phyloP scores from a whole-genome alignment of 2,113 vertebrate species.

The Psilopsiagon aurifrons region DNA sequence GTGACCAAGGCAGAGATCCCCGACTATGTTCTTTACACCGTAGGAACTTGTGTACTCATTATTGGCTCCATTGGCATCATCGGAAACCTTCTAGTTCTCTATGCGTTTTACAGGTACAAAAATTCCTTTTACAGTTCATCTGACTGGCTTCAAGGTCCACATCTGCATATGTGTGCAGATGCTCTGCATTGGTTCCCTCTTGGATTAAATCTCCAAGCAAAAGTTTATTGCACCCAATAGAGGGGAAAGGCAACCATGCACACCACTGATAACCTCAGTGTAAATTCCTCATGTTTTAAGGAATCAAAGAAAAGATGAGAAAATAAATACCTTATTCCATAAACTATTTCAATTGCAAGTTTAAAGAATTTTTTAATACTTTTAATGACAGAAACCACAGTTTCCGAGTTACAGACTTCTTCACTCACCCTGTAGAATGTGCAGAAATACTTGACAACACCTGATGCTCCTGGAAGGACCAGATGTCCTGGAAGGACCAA shows the following conservation, averaged over 20 bases:
- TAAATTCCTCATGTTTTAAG: neutral
- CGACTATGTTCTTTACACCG: constrained; percentile 26
- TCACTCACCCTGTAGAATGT: neutral
- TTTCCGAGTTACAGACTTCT: neutral
- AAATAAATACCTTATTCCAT: neutral
- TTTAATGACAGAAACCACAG: neutral
- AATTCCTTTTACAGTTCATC: neutral
- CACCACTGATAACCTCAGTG: neutral
- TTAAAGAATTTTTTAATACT: neutral
- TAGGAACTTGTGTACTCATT: constrained; percentile 69
- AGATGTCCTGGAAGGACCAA: neutral
- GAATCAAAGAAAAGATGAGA: neutral
- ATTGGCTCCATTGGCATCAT: constrained; percentile 69
- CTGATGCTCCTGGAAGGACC: neutral
- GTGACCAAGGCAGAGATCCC: constrained; percentile 56
- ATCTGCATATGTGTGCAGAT: neutral
- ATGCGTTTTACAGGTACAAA: constrained; percentile 72
- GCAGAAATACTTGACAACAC: neutral
- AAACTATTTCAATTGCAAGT: neutral
- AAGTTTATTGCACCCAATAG: neutral
- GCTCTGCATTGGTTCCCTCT: neutral
- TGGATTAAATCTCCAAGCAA: neutral
- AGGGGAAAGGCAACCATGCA: fast-evolving
- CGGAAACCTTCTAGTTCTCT: constrained; percentile 71
- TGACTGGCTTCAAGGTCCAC: neutral